Percentiles rank a stretch among this genome's conserved stretches.
Conservation (phyloP, 2,113 vertebrate genomes). For the Clupea harengus region DNA sequence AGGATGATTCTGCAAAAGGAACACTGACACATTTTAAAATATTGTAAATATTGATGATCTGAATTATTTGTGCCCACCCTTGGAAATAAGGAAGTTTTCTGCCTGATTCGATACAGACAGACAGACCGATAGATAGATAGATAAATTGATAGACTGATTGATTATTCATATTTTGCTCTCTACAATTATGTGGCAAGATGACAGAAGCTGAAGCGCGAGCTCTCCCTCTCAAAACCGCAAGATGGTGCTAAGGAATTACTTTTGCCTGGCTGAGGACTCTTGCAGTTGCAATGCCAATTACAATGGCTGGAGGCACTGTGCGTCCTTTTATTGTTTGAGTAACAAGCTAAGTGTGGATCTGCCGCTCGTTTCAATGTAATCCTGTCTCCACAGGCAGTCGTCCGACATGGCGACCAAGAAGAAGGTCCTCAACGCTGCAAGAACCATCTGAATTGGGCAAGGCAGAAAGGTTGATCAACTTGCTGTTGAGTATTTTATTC, state of each 20-base stretch:
- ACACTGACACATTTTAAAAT: too few species aligned
- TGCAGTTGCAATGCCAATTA: conserved; percentile 24
- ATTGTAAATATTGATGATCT: neutral
- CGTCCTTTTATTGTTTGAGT: conserved; percentile 64
- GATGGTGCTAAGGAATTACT: conserved; percentile 50
- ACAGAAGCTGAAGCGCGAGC: neutral
- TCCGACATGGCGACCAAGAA: conserved; percentile 74
- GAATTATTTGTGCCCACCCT: neutral
- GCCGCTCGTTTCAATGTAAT: conserved; percentile 57
- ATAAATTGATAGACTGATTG: neutral
- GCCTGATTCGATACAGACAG: too few species aligned
- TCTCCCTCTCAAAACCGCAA: neutral
- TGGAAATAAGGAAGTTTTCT: neutral
- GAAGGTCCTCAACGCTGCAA: conserved; percentile 45
- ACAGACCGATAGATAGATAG: neutral
- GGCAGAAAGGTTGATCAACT: conserved; percentile 11
- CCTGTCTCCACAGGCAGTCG: conserved; percentile 64
- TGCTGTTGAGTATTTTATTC: conserved; percentile 3
- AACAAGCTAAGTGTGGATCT: conserved; percentile 58
- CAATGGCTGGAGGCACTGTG: conserved; percentile 63
- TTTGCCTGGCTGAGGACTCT: neutral
- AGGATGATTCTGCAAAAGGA: neutral
- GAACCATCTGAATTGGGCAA: conserved; percentile 47
- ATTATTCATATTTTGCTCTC: neutral
- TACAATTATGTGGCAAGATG: neutral